These are phyloP conservation scores for Blastomussa wellsi DNA, from an alignment of 92 coral and sea anemone species.

Conservation along the genomic window DNA sequence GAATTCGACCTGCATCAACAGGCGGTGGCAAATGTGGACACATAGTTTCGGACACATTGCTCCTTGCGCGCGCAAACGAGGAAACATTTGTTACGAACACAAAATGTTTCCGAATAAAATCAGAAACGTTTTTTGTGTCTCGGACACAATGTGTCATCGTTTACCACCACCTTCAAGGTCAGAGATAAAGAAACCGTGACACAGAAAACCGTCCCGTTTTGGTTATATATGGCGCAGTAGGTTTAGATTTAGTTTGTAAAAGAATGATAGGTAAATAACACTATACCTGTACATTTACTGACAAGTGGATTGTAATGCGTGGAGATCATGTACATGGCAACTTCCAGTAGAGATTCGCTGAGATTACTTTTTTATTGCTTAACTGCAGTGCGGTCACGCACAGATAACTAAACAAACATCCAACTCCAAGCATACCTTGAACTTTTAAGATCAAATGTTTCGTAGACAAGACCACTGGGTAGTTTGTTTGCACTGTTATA, in stretches of 20 bases:
- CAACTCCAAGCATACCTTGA: slow-evolving; percentile 19
- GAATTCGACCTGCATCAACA: too few species aligned
- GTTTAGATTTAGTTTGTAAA: neutral
- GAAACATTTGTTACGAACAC: too few species aligned
- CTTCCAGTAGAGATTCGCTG: neutral
- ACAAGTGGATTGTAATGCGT: neutral
- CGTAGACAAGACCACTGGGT: neutral
- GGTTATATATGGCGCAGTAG: neutral
- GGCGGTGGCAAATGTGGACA: too few species aligned
- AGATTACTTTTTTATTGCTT: neutral
- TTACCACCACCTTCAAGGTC: too few species aligned
- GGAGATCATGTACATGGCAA: neutral
- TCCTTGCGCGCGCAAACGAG: too few species aligned
- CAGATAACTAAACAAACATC: neutral
- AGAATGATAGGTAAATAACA: neutral
- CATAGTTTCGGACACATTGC: too few species aligned
- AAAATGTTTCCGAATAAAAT: too few species aligned
- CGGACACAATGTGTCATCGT: too few species aligned
- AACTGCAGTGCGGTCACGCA: neutral
- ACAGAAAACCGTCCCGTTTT: too few species aligned
- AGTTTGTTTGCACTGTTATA: neutral
- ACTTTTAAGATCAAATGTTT: slow-evolving; percentile 9
- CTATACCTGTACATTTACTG: neutral
- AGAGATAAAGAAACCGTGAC: too few species aligned
- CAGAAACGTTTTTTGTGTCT: too few species aligned